A percentile compares a stretch with the other conserved stretches of the same genome.
Conservation (phyloP, 2,113 vertebrate species). For the Pangasianodon hypophthalmus region DNA sequence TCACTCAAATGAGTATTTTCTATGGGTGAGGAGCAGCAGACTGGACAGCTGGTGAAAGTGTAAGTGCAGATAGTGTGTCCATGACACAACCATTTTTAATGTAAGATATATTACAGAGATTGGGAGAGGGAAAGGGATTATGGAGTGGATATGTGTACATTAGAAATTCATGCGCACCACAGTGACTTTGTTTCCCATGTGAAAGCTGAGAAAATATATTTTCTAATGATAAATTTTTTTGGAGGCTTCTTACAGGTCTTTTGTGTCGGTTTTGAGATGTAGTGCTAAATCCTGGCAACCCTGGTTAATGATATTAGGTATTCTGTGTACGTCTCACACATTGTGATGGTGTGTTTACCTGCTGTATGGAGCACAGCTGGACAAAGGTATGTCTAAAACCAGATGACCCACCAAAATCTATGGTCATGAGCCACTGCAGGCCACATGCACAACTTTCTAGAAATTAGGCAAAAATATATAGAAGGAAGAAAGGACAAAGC, state of each 20-base stretch:
- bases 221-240: too few relatives aligned
- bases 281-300: too few relatives aligned
- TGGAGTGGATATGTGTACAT: not conserved
- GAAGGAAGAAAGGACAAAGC: not conserved
- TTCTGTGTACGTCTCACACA: too few relatives aligned
- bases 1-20: not conserved
- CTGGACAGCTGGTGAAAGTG: not conserved
- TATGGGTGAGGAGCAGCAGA: not conserved
- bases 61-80: not conserved
- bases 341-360: too few relatives aligned
- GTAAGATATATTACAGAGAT: not conserved
- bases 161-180: not conserved
- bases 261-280: too few relatives aligned
- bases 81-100: not conserved
- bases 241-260: too few relatives aligned
- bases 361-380: too few relatives aligned
- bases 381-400: too few relatives aligned
- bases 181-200: not conserved
- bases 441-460: not conserved
- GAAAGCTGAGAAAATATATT: not conserved
- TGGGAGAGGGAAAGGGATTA: not conserved
- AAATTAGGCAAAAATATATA: not conserved
- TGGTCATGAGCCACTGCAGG: too few relatives aligned
- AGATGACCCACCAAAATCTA: too few relatives aligned
- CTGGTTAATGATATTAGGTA: too few relatives aligned